phyloP scores from a whole-genome alignment of 1,140 invertebrate species.

The Drosophila melanica region DNA sequence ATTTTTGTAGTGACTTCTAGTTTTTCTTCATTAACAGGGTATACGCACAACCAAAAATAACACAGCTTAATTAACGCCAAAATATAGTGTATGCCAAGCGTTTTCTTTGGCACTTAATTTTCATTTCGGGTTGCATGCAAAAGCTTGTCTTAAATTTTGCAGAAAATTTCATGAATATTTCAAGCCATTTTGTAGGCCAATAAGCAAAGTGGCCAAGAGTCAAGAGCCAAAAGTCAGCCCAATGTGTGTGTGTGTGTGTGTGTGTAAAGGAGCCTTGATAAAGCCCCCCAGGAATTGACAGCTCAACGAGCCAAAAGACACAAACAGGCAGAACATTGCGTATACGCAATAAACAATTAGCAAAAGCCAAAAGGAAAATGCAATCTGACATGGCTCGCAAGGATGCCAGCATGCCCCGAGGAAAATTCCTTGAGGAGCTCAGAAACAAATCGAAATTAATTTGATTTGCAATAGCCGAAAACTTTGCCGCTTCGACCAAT shows the following conservation, averaged over 20 bases:
- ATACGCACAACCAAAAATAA: background rate
- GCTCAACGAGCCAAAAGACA: slow-evolving; percentile 47
- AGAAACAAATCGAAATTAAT: slow-evolving; percentile 71
- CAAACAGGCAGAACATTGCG: slow-evolving; percentile 25
- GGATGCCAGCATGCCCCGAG: background rate
- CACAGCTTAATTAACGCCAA: slow-evolving; percentile 1
- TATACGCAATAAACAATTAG: slow-evolving; percentile 80
- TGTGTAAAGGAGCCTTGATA: slow-evolving; percentile 18
- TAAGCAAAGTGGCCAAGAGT: slow-evolving; percentile 66
- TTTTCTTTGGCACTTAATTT: background rate
- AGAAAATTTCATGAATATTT: slow-evolving; percentile 48
- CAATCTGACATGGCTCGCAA: slow-evolving; percentile 43
- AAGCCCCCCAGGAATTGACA: slow-evolving; percentile 56
- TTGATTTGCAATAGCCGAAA: slow-evolving; percentile 43
- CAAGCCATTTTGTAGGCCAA: slow-evolving; percentile 52
- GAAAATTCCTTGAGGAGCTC: slow-evolving; percentile 66
- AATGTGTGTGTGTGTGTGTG: slow-evolving; percentile 7
- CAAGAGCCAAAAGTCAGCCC: background rate
- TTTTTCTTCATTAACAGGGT: background rate
- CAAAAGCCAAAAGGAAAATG: slow-evolving; percentile 42
- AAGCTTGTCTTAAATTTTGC: slow-evolving; percentile 62
- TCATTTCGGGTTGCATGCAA: slow-evolving; percentile 21
- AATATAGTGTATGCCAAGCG: background rate
- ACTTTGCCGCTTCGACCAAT: slow-evolving; percentile 6
- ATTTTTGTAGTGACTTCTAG: too few relatives aligned